These are phyloP conservation scores for Natrix natrix DNA, from an alignment of 2,797 vertebrate genomes.

Conservation along the genomic window DNA sequence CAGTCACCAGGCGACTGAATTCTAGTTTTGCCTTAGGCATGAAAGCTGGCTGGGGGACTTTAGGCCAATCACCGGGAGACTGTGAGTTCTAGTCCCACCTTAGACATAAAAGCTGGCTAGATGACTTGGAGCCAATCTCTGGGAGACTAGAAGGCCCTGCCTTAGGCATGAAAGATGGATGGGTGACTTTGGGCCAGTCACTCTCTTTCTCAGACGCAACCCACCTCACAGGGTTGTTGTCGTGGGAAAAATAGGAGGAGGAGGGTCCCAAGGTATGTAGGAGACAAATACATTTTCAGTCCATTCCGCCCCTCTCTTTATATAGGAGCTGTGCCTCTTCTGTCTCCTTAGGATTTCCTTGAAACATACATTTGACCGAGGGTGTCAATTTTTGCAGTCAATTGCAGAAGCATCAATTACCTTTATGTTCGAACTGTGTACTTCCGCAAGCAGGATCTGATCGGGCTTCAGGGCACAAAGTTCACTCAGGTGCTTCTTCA, in stretches of 20 bases:
- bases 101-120: too few relatives aligned
- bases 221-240: neutral
- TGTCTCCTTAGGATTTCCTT: neutral
- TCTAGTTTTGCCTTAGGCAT: too few relatives aligned
- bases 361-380: neutral
- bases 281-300: neutral
- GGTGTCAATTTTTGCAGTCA: neutral
- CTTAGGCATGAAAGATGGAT: too few relatives aligned
- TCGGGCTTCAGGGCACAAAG: slow-evolving; percentile 92
- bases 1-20: too few relatives aligned
- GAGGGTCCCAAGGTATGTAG: neutral
- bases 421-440: slow-evolving; percentile 96
- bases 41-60: too few relatives aligned
- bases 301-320: neutral
- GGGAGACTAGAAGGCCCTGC: too few relatives aligned
- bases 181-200: neutral
- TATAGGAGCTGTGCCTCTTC: neutral
- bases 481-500: slow-evolving; percentile 97
- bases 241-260: neutral
- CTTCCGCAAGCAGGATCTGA: slow-evolving; percentile 95
- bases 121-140: too few relatives aligned
- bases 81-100: too few relatives aligned
- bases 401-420: slow-evolving; percentile 65
- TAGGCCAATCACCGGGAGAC: too few relatives aligned
- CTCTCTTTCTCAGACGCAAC: neutral